Base-by-base conservation (phyloP, 2,888 invertebrate species). In the Eupithecia insigniata region DNA sequence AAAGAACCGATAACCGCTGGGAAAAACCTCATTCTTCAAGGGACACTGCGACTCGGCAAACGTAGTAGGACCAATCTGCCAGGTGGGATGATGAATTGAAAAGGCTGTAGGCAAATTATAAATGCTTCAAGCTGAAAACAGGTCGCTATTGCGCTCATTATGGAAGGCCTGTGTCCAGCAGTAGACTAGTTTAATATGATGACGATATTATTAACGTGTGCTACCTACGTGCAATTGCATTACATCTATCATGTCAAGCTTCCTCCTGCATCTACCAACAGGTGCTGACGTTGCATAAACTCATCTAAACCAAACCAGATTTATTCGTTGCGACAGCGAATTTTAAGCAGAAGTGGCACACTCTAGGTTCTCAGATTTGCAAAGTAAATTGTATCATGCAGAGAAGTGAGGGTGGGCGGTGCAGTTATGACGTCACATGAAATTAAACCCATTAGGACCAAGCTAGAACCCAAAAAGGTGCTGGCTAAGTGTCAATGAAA, bases 401-500 rank as follows among this genome's bases (percentile, higher is more conserved):
- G 82, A 82, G 83, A 84, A 88, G 87, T 88, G 85, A 86, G 85
- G 81, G 81, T 84, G 87, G 89, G 89, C 91, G 90, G 91, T 92
- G 92, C 91, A 91, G 92, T 92, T 92, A 92, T 90, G 91, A 91
- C 91, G 90, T 91, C 92, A 92, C n/a, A n/a, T n/a, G n/a, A 30
- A 60, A 5, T 18, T 60, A 60, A 30, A 30, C 12, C 8, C 10
- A 60, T 73, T 51, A 68, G n/a, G 30, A 43, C 22, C 8, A 67
- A 55, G 39, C 8, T 36, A 22, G n/a, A 68, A 55, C 22, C 55
- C n/a, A 51, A 51, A 51, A 62, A 62, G 64, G 69, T 60, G n/a
- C n/a, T n/a, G n/a, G n/a, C n/a, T n/a, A 55, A 66, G 66, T 60
- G 69, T 76, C 75, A 72, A 71, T 72, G 76, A 76, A 75, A 73